phyloP scores from a whole-genome alignment of 2,888 invertebrate species.

The Esperia sulphurella region DNA sequence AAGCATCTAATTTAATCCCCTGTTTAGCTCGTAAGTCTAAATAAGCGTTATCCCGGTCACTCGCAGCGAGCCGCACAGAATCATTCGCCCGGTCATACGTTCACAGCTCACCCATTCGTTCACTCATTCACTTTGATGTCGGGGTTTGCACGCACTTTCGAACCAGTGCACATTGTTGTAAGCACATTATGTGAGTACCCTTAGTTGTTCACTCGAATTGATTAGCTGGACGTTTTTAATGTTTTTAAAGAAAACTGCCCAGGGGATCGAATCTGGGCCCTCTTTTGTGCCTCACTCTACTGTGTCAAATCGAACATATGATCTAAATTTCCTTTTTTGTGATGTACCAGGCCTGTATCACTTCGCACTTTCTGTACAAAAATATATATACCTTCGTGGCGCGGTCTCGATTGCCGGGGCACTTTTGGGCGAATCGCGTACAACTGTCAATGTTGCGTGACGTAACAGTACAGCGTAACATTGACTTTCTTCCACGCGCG shows the following conservation, averaged over 20 bases:
- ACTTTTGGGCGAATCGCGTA: too few relatives aligned
- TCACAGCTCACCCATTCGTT: constrained; percentile 49
- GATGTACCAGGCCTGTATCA: too few relatives aligned
- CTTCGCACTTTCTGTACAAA: too few relatives aligned
- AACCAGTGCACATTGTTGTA: constrained; percentile 49
- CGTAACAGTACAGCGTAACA: too few relatives aligned
- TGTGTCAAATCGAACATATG: too few relatives aligned
- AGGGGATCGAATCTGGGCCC: background rate
- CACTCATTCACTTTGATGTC: constrained; percentile 65
- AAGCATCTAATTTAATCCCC: constrained; percentile 6
- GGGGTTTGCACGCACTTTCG: constrained; percentile 68
- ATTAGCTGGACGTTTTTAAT: constrained; percentile 6
- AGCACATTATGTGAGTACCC: constrained; percentile 16
- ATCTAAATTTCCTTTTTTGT: too few relatives aligned
- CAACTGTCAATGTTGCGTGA: too few relatives aligned
- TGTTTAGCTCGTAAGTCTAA: constrained; percentile 1
- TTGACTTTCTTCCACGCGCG: too few relatives aligned
- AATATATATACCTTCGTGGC: too few relatives aligned
- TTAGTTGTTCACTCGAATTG: background rate
- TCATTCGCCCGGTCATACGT: constrained; percentile 58
- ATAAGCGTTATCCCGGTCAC: constrained; percentile 42
- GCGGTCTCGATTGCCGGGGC: too few relatives aligned
- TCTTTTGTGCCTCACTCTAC: too few relatives aligned
- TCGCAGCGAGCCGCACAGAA: constrained; percentile 48
- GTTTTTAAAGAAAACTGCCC: background rate